Evolutionary conservation across 2,888 invertebrate genomes (phyloP).

Genomic region (Argynnis bischoffii): DNA sequence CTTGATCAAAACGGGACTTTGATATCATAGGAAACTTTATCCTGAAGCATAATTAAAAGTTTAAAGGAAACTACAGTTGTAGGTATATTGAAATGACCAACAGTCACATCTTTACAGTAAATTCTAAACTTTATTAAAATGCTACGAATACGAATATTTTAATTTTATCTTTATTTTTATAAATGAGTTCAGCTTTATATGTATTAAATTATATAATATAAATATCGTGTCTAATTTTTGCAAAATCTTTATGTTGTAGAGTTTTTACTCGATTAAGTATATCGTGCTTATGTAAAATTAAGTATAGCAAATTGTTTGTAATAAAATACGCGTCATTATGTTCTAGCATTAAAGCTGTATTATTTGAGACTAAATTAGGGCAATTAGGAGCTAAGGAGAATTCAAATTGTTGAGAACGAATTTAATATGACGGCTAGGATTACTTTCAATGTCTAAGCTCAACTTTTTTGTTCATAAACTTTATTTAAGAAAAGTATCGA

Average conservation of each 20-base stretch:
- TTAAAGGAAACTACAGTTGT: too few species aligned
- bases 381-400: constrained; percentile 50
- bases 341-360: constrained; percentile 45
- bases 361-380: constrained; percentile 51
- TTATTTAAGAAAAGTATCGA: constrained; percentile 6
- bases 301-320: constrained; percentile 9
- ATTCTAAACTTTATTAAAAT: too few species aligned
- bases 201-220: not conserved
- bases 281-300: not conserved
- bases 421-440: constrained; percentile 24
- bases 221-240: too few species aligned
- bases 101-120: too few species aligned
- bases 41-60: too few species aligned
- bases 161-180: too few species aligned
- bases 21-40: too few species aligned
- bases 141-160: too few species aligned
- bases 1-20: too few species aligned
- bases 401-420: constrained; percentile 43
- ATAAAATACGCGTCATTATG: constrained; percentile 37
- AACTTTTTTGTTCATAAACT: constrained; percentile 11
- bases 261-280: not conserved
- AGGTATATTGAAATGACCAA: too few species aligned
- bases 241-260: not conserved
- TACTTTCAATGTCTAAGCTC: constrained; percentile 20
- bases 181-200: too few species aligned